Percentiles rank a stretch among this genome's conserved stretches.
These are phyloP conservation scores for Cuculus canorus DNA, from an alignment of 2,797 vertebrate species.

Conservation along the genomic window DNA sequence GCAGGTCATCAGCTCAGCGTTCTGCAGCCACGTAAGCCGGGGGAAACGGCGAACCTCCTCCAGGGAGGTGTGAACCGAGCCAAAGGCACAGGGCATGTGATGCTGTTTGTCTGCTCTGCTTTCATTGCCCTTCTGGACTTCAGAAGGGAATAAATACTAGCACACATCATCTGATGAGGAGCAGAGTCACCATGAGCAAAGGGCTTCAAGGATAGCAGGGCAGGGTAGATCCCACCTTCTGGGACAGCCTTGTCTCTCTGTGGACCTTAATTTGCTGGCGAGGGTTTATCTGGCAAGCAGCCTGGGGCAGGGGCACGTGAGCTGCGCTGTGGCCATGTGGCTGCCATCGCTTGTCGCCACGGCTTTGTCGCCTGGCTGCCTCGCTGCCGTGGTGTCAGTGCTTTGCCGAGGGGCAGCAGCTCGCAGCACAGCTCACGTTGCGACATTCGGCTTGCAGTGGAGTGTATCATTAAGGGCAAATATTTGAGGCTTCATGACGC, in stretches of 20 bases:
- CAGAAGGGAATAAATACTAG: neutral
- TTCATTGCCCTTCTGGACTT: neutral
- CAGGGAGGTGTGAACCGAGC: neutral
- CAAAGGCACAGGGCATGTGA: neutral
- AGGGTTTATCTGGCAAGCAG: neutral
- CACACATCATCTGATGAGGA: neutral
- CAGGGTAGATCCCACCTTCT: neutral
- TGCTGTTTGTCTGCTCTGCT: neutral
- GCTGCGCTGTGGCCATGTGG: rapidly evolving
- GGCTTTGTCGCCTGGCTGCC: neutral
- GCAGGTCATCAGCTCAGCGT: neutral
- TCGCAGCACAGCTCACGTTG: neutral
- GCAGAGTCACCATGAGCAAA: neutral
- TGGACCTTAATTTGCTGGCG: neutral
- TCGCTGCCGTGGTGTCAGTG: neutral
- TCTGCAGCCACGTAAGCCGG: neutral
- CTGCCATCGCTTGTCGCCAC: neutral
- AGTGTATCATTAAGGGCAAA: neutral
- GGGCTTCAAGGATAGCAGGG: neutral
- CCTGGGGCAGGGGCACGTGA: neutral
- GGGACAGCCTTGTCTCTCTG: neutral
- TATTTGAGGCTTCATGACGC: neutral
- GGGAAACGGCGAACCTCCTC: neutral
- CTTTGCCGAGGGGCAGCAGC: neutral
- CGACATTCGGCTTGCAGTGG: neutral